Conservation (phyloP, 2,888 invertebrate species). For the Clepsis dumicolana region DNA sequence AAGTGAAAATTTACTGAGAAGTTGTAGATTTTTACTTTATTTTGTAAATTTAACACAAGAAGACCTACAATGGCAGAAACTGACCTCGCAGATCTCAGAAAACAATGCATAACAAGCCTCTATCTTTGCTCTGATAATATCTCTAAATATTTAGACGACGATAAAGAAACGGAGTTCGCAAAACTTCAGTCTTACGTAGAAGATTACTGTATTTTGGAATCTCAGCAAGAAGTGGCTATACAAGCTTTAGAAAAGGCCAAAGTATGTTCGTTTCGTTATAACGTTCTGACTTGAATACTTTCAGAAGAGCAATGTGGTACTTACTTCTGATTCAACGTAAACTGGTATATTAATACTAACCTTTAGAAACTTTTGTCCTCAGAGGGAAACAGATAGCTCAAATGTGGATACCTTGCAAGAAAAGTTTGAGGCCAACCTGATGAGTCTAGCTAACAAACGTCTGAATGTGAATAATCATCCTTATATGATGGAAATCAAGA, state of each 20-base stretch:
- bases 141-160: constrained; percentile 71
- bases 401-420: constrained; percentile 66
- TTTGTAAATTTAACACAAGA: background rate
- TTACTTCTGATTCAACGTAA: background rate
- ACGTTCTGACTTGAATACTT: no score
- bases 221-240: constrained; percentile 67
- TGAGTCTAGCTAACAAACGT: constrained; percentile 57
- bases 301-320: no score
- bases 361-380: background rate
- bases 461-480: constrained; percentile 66
- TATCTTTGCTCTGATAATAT: constrained; percentile 74
- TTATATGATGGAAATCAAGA: constrained; percentile 67
- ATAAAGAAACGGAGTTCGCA: constrained; percentile 65
- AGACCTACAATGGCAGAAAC: constrained; percentile 52
- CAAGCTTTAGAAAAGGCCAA: constrained; percentile 69
- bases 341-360: background rate
- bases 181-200: constrained; percentile 66
- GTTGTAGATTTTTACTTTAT: background rate
- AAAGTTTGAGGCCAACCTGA: constrained; percentile 61
- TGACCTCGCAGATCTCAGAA: constrained; percentile 70
- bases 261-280: constrained; percentile 50
- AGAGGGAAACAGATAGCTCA: constrained; percentile 68
- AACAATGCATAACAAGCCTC: constrained; percentile 73
- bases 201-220: constrained; percentile 71
- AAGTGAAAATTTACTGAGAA: background rate